phyloP scores from a whole-genome alignment of 2,797 vertebrate genomes.

The Phrynocephalus forsythii region DNA sequence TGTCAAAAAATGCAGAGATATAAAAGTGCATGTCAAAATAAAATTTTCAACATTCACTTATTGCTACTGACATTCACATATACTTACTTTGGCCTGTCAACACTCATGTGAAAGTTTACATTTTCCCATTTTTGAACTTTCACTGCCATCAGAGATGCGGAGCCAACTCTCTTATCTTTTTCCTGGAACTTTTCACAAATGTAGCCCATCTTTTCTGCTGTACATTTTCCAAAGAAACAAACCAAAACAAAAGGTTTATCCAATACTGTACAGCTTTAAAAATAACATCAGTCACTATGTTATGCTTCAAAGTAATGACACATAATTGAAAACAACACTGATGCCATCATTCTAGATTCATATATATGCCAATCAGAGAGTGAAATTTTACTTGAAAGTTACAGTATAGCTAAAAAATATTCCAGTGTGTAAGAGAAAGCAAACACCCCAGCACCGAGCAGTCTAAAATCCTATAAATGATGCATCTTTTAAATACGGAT shows the following conservation, averaged over 20 bases:
- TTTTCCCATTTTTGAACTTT: background rate
- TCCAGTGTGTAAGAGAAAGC: conserved; percentile 11
- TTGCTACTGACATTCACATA: background rate
- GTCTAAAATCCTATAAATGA: conserved; percentile 47
- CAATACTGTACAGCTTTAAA: background rate
- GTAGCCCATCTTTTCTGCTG: background rate
- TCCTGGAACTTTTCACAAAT: background rate
- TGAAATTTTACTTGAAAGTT: conserved; percentile 2
- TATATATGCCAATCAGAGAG: background rate
- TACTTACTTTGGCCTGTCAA: background rate
- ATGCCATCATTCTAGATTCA: conserved; percentile 10
- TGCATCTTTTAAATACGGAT: conserved; percentile 51
- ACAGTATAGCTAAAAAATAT: conserved; percentile 35
- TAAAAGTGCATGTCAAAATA: background rate
- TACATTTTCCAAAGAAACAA: background rate
- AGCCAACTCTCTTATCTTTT: background rate
- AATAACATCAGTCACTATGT: conserved; percentile 23
- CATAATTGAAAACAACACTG: conserved; percentile 34
- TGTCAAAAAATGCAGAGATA: background rate
- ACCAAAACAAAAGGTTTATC: accelerated
- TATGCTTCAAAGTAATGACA: conserved; percentile 5
- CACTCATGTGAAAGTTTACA: background rate
- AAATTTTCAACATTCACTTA: background rate
- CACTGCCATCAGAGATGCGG: background rate
- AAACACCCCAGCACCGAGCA: conserved; percentile 26